Evolutionary conservation across 2,797 vertebrate genomes (phyloP).

Genomic region (Myripristis jacobus): DNA sequence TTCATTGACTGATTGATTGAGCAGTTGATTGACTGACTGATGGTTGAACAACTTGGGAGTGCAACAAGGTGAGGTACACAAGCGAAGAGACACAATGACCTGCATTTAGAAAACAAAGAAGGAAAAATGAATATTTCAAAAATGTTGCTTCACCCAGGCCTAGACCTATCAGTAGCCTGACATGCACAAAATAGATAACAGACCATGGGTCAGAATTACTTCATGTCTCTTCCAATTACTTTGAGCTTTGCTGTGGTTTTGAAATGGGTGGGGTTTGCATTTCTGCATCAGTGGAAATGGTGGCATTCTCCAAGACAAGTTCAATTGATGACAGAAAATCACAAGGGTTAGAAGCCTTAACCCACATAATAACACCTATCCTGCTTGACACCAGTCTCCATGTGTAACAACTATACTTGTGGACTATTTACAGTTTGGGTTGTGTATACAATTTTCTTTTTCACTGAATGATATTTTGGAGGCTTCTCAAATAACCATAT

Average conservation of each 20-base stretch:
- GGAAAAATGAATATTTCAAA: slow-evolving; percentile 10
- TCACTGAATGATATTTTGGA: slow-evolving; percentile 19
- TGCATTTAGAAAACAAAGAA: slow-evolving; percentile 8
- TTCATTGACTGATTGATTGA: slow-evolving; percentile 5
- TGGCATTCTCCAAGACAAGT: slow-evolving; percentile 26
- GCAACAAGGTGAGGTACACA: slow-evolving; percentile 69
- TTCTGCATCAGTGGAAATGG: slow-evolving; percentile 16
- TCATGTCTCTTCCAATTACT: slow-evolving; percentile 8
- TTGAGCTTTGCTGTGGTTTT: neutral
- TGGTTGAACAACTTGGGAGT: slow-evolving; percentile 1
- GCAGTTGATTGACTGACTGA: neutral
- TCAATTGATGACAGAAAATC: slow-evolving; percentile 26
- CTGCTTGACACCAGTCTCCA: slow-evolving; percentile 6
- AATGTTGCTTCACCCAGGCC: neutral
- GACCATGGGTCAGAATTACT: slow-evolving; percentile 48
- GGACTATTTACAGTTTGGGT: slow-evolving; percentile 72
- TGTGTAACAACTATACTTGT: slow-evolving; percentile 9
- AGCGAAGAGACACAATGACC: slow-evolving; percentile 44
- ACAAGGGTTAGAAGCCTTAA: slow-evolving; percentile 17
- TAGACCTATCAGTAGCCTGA: slow-evolving; percentile 37
- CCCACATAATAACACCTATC: slow-evolving; percentile 19
- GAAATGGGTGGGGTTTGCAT: neutral
- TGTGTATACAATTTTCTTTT: slow-evolving; percentile 26
- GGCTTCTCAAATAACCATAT: slow-evolving; percentile 19
- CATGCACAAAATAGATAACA: slow-evolving; percentile 52